Conservation (phyloP, 2,888 invertebrate species). For the Dicyrtomina minuta region DNA sequence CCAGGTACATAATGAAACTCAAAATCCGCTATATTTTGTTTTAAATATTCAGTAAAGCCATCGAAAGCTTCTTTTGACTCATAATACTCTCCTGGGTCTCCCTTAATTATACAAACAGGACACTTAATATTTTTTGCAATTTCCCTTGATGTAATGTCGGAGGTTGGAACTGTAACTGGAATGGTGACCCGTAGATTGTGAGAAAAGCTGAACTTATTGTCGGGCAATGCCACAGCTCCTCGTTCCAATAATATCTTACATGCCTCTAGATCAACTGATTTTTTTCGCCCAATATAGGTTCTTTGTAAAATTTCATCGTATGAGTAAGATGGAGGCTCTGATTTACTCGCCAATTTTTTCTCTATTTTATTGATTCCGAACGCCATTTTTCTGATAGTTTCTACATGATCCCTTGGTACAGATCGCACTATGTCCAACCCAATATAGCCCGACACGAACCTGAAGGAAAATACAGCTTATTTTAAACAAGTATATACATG, state of each 20-base stretch:
- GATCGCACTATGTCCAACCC: slow-evolving; percentile 46
- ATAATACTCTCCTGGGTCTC: slow-evolving; percentile 53
- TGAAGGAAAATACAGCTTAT: slow-evolving; percentile 29
- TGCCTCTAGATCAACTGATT: slow-evolving; percentile 40
- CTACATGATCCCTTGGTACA: slow-evolving; percentile 30
- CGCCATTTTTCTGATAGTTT: slow-evolving; percentile 17
- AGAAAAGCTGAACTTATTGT: slow-evolving; percentile 39
- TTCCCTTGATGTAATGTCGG: slow-evolving; percentile 28
- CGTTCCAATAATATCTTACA: slow-evolving; percentile 40
- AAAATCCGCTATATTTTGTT: slow-evolving; percentile 43
- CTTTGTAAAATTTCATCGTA: slow-evolving; percentile 42
- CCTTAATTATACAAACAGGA: slow-evolving; percentile 55
- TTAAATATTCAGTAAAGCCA: slow-evolving; percentile 46
- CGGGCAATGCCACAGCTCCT: slow-evolving; percentile 37
- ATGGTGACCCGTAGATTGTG: slow-evolving; percentile 47
- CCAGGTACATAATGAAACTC: slow-evolving; percentile 52
- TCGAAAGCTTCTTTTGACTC: slow-evolving; percentile 49
- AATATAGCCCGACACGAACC: slow-evolving; percentile 42
- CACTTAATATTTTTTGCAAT: slow-evolving; percentile 53
- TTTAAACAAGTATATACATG: too few species aligned
- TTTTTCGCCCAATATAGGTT: slow-evolving; percentile 37
- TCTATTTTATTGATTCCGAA: slow-evolving; percentile 38
- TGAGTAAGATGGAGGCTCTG: slow-evolving; percentile 40
- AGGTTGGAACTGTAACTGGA: slow-evolving; percentile 41
- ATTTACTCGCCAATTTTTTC: slow-evolving; percentile 34